phyloP scores from a whole-genome alignment of 2,797 vertebrate genomes.

The Tokudaia tokunoshimensis region DNA sequence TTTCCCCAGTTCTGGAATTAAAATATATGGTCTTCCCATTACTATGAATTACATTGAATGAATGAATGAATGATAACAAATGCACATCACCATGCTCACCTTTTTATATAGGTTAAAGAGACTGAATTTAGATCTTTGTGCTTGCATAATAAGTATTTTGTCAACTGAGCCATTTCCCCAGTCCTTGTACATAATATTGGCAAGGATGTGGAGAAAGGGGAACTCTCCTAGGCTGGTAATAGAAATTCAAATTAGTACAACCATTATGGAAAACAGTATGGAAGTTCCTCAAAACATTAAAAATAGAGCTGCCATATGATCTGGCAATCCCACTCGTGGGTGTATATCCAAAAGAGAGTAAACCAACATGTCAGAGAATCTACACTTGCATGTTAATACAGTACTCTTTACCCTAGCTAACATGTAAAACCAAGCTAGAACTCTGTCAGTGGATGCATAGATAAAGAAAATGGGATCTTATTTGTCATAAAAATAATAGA shows the following conservation, averaged over 20 bases:
- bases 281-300: not conserved
- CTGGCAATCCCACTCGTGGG: not conserved
- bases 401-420: not conserved
- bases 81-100: not conserved
- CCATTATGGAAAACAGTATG: not conserved
- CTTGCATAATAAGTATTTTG: not conserved
- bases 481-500: not conserved
- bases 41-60: not conserved
- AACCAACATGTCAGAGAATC: not conserved
- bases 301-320: constrained; percentile 1
- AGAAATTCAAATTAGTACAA: not conserved
- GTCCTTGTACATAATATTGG: not conserved
- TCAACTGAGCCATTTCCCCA: not conserved
- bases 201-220: not conserved
- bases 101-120: not conserved
- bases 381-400: not conserved
- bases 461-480: not conserved
- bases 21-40: not conserved
- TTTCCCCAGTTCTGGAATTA: not conserved
- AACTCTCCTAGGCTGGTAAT: not conserved
- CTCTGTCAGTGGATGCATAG: not conserved
- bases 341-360: not conserved
- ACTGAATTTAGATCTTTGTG: not conserved
- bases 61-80: not conserved
- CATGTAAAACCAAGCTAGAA: not conserved